Conservation (phyloP, 2,888 invertebrate genomes). For the Euspilapteryx auroguttella region DNA sequence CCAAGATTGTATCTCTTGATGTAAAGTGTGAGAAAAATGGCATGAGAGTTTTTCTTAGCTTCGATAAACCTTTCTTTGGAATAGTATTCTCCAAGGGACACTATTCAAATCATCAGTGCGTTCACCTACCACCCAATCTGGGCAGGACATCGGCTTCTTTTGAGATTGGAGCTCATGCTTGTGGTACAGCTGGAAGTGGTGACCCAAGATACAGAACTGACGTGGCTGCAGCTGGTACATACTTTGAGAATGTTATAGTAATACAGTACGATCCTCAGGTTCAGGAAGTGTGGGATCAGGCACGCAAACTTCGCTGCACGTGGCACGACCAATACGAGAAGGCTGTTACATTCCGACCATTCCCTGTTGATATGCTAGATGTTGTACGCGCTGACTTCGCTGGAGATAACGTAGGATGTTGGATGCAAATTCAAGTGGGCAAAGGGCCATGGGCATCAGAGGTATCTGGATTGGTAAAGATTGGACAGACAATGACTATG, state of each 20-base stretch:
- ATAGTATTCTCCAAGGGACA: slow-evolving; percentile 94
- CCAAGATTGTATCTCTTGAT: slow-evolving; percentile 88
- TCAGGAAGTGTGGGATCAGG: slow-evolving; percentile 95
- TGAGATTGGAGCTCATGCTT: slow-evolving; percentile 88
- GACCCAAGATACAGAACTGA: slow-evolving; percentile 91
- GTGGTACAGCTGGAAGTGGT: slow-evolving; percentile 90
- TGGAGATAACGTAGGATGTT: slow-evolving; percentile 93
- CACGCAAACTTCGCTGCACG: slow-evolving; percentile 86
- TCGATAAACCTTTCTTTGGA: slow-evolving; percentile 94
- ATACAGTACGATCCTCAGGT: slow-evolving; percentile 93
- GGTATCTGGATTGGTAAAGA: slow-evolving; percentile 91
- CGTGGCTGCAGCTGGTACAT: slow-evolving; percentile 87
- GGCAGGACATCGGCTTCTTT: slow-evolving; percentile 87
- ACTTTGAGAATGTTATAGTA: slow-evolving; percentile 92
- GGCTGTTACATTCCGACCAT: slow-evolving; percentile 90
- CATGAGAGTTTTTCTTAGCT: slow-evolving; percentile 93
- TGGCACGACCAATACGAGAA: slow-evolving; percentile 97
- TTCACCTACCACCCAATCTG: slow-evolving; percentile 85
- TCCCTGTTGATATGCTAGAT: slow-evolving; percentile 94
- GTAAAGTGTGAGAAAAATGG: slow-evolving; percentile 93
- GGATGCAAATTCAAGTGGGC: slow-evolving; percentile 97
- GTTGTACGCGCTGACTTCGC: slow-evolving; percentile 94
- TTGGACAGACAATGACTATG: slow-evolving; percentile 97
- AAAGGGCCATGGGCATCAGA: slow-evolving; percentile 96
- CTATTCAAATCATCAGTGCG: slow-evolving; percentile 90